Evolutionary conservation across 2,888 invertebrate species (phyloP).

Genomic region (Drosophila incognita): DNA sequence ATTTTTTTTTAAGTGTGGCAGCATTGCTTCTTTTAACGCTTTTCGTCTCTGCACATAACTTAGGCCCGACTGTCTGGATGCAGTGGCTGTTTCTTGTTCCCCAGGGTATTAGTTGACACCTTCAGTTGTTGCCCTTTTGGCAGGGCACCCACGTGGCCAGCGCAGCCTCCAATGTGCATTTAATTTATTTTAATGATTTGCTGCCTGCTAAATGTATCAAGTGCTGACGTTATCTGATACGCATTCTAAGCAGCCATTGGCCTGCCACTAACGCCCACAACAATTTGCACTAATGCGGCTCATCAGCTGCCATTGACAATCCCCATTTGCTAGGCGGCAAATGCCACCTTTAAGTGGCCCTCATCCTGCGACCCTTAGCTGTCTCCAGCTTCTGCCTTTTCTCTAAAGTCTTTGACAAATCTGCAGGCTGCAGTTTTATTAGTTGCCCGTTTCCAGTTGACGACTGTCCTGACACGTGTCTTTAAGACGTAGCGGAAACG

Average conservation of each 20-base stretch:
- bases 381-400: constrained; percentile 31
- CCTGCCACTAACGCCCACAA: constrained; percentile 68
- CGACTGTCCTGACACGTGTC: constrained; percentile 62
- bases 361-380: constrained; percentile 25
- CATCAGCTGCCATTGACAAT: constrained; percentile 68
- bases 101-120: constrained; percentile 38
- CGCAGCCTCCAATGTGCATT: constrained; percentile 31
- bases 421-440: constrained; percentile 71
- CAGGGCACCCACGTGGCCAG: constrained; percentile 27
- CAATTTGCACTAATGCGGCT: constrained; percentile 73
- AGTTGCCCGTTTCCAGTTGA: constrained; percentile 60
- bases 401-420: constrained; percentile 69
- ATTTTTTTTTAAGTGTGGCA: not conserved
- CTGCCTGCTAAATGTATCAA: constrained; percentile 56
- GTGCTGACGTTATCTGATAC: constrained; percentile 46
- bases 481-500: constrained; percentile 71
- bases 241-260: constrained; percentile 13
- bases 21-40: constrained; percentile 10
- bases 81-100: not conserved
- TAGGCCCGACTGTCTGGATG: constrained; percentile 9
- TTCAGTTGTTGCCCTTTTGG: constrained; percentile 27
- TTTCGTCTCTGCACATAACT: constrained; percentile 47
- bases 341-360: constrained; percentile 64
- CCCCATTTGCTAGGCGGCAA: constrained; percentile 28
- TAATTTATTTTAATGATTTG: constrained; percentile 68